Evolutionary conservation across 2,797 vertebrate species (phyloP).

Genomic region (Chromobotia macracanthus): DNA sequence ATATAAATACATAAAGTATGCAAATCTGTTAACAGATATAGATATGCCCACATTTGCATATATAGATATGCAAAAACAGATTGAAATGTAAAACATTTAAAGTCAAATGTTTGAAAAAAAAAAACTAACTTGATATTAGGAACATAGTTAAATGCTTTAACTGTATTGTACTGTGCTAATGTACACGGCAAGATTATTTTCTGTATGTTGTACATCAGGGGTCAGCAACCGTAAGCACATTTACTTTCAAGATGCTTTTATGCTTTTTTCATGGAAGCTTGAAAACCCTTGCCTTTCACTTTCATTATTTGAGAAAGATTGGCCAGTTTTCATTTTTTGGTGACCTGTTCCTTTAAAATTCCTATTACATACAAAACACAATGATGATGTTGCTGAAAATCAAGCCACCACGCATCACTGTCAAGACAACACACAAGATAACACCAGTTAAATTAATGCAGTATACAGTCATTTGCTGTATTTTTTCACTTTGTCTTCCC

Average conservation of each 20-base stretch:
- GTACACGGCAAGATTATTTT: background rate
- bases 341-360: too few species aligned
- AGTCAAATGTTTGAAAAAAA: too few species aligned
- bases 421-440: too few species aligned
- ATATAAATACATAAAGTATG: constrained; percentile 2
- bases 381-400: too few species aligned
- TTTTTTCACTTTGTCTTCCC: constrained; percentile 11
- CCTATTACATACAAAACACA: too few species aligned
- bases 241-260: background rate
- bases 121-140: too few species aligned
- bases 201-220: too few species aligned
- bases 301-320: too few species aligned
- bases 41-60: background rate
- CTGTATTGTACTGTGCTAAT: background rate
- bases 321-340: too few species aligned
- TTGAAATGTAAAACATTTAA: too few species aligned
- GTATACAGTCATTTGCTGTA: background rate
- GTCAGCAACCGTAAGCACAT: background rate
- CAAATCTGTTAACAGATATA: background rate
- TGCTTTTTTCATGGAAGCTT: background rate
- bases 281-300: background rate
- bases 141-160: background rate
- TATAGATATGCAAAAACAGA: too few species aligned
- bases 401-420: too few species aligned
- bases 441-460: background rate